These are phyloP conservation scores for Caligus rogercresseyi DNA, from an alignment of 1,140 invertebrate genomes.

Conservation along the genomic window DNA sequence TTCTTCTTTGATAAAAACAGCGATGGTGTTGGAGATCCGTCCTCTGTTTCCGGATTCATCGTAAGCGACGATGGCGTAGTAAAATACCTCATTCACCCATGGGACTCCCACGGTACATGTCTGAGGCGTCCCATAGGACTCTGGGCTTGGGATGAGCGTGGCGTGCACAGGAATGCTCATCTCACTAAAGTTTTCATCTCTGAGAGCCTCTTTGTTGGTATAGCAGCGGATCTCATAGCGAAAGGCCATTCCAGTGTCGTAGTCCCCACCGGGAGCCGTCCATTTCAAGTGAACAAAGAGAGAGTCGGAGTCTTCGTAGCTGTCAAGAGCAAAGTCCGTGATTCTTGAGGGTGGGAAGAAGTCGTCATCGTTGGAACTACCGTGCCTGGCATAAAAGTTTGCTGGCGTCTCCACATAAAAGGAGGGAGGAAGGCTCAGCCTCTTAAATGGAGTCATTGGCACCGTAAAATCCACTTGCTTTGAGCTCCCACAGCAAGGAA, in stretches of 20 bases:
- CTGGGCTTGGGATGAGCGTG: slow-evolving; percentile 26
- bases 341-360: slow-evolving; percentile 28
- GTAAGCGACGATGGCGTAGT: slow-evolving; percentile 27
- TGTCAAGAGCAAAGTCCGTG: slow-evolving; percentile 25
- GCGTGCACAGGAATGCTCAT: slow-evolving; percentile 27
- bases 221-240: slow-evolving; percentile 26
- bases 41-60: slow-evolving; percentile 25
- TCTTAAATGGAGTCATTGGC: slow-evolving; percentile 23
- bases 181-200: slow-evolving; percentile 25
- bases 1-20: slow-evolving; percentile 26
- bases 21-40: slow-evolving; percentile 27
- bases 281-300: slow-evolving; percentile 26
- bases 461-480: slow-evolving; percentile 22
- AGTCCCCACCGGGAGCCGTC: slow-evolving; percentile 28
- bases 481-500: slow-evolving; percentile 23
- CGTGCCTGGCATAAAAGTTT: slow-evolving; percentile 15
- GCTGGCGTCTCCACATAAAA: slow-evolving; percentile 6
- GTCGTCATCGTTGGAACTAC: slow-evolving; percentile 21
- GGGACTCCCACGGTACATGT: slow-evolving; percentile 26
- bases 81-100: slow-evolving; percentile 28
- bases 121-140: slow-evolving; percentile 25
- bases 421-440: slow-evolving; percentile 5
- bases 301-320: slow-evolving; percentile 22
- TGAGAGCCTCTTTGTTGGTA: slow-evolving; percentile 25
- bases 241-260: slow-evolving; percentile 25